Base-by-base conservation (phyloP, 2,888 invertebrate species). In the Cantharis lateralis region DNA sequence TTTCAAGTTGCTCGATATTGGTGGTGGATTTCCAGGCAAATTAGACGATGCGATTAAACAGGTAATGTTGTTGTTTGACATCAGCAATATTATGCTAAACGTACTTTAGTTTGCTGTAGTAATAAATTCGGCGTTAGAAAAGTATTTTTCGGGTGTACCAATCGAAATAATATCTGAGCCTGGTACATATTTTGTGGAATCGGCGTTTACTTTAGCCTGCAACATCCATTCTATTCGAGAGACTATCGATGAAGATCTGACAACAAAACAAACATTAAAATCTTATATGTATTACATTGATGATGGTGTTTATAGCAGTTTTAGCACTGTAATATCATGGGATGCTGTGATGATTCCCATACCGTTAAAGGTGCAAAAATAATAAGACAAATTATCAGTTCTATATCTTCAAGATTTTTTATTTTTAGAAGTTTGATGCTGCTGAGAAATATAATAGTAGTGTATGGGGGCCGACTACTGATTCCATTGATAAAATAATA, bases 231-330 rank as follows among this genome's bases (percentile, higher is more conserved):
- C 95, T 79, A 94, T 94, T 84, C 91, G 95, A 71, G 76, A 76
- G 13, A 79, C 81, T 7, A 80, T 79, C 16, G 80, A 81, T 11
- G 82, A 80, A 28, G 81, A 83, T 73, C 69, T 79, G 1, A 81
- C 82, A 28, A 80, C 83, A 10, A 80, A 80, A 13, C 74, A 81
- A 28, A 63, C 70, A 66, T 66, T 86, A 7, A 85, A 87, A 16
- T 89, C 91, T 82, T 89, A 91, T 87, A 98, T 98, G 98, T 99
- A 99, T 89, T 99, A 98, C 90, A 94, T 99, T 85, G 99, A 99
- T 89, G 99, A 99, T 89, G 99, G 99, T 7, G 97, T 99, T 77
- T 99, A 99, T 89, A 98, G 98, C 74, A 98, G 98, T 76, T 99
- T 99, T 91, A 99, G 91, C 61, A 95, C 96, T 10, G 89, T 89